Base-by-base conservation (phyloP, 2,797 vertebrate species). In the Hippopotamyrus pictus region DNA sequence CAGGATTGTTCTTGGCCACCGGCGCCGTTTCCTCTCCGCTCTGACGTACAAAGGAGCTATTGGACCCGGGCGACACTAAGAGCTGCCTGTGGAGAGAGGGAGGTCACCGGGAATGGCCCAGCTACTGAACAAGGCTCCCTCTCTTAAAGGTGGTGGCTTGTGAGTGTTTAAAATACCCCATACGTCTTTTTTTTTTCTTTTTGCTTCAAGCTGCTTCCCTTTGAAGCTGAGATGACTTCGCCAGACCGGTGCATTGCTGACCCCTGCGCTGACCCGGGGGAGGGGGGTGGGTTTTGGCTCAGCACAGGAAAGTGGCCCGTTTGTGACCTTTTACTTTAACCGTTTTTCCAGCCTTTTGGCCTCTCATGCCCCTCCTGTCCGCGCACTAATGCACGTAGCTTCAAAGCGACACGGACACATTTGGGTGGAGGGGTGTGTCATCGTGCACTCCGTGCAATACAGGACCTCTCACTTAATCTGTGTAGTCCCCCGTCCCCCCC, bases 1-100 rank as follows among this genome's bases (percentile, higher is more conserved):
- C 65, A 12, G 33, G 87, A 73, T 88, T 88, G 19, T 88, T 88
- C 87, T 88, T 90, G 89, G 87, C 89, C 51, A 48, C 79, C 9
- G 46, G 51, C 33, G 48, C 41, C 7, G n/a, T 57, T 51, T 86
- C 50, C 79, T 69, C 44, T 59, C 62, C 33, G 25, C 29, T 79
- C 29, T 29, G 14, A 14, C 76, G 9, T 54, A 53, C 89, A 88
- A 88, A 90, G 89, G 69, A 86, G 29, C 79, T 5, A 73, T 90
- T 88, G 73, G 86, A 50, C 62, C 53, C 19, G 37, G 22, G 19
- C 62, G 17, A n/a, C 7, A 11, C 6, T 46, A n/a, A 88, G 84
- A 44, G 25, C 33, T 2, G 50, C 44, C 25, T n/a, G 48, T 82
- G 41, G 73, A 69, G 50, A 53, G 79, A 88, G 57, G 6, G 65